Evolutionary conservation across 2,888 invertebrate species (phyloP).

Genomic region (Apodemia hepburni): DNA sequence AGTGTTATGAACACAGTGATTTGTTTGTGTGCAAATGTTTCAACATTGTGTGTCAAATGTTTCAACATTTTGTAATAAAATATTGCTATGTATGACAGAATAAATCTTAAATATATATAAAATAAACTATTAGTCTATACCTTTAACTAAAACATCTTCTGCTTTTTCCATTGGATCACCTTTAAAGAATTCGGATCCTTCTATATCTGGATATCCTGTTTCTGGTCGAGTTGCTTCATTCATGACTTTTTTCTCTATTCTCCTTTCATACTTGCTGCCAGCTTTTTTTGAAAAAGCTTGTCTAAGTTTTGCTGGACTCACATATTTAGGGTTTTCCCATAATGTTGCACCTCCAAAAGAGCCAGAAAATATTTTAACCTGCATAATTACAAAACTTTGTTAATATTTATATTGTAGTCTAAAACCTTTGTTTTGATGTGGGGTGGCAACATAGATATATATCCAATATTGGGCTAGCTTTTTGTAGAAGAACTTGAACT

Average conservation of each 20-base stretch:
- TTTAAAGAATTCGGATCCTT: slow-evolving; percentile 87
- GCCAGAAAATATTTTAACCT: slow-evolving; percentile 96
- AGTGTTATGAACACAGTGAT: too few species aligned
- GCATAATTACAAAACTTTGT: slow-evolving; percentile 28
- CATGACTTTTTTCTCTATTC: slow-evolving; percentile 89
- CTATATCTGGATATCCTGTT: slow-evolving; percentile 86
- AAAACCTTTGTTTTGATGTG: too few species aligned
- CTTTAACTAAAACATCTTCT: slow-evolving; percentile 67
- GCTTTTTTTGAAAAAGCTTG: slow-evolving; percentile 84
- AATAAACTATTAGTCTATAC: slow-evolving; percentile 36
- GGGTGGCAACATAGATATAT: too few species aligned
- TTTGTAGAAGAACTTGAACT: too few species aligned
- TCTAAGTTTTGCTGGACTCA: slow-evolving; percentile 93
- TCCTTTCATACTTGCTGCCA: slow-evolving; percentile 88
- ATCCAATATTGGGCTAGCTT: too few species aligned
- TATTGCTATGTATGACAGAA: too few species aligned
- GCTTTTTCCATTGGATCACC: slow-evolving; percentile 80
- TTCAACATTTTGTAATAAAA: too few species aligned
- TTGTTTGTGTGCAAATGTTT: too few species aligned
- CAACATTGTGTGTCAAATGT: too few species aligned
- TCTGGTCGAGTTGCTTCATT: slow-evolving; percentile 87
- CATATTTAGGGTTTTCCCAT: slow-evolving; percentile 96
- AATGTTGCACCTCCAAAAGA: slow-evolving; percentile 96
- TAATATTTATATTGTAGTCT: too few species aligned
- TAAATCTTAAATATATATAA: not conserved